A percentile compares a stretch with the other conserved stretches of the same genome.
phyloP scores from a whole-genome alignment of 1,140 invertebrate genomes.

The Bombus waltoni region DNA sequence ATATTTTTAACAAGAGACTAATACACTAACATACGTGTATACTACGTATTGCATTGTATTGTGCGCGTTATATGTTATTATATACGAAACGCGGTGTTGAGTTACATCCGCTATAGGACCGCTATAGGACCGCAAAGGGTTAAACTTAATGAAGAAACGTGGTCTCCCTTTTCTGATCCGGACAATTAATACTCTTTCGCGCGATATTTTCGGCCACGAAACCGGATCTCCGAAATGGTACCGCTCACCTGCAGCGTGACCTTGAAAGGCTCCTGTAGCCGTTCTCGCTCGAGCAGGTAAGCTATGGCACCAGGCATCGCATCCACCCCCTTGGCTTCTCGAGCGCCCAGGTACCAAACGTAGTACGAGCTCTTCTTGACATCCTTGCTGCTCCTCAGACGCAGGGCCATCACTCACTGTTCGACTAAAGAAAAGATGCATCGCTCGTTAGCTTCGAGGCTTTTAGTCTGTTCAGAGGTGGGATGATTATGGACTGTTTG shows the following conservation, averaged over 20 bases:
- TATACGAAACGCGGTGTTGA: no score
- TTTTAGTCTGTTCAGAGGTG: background rate
- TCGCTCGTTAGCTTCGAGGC: background rate
- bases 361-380: constrained; percentile 98
- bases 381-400: constrained; percentile 89
- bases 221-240: constrained; percentile 68
- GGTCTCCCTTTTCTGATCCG: background rate
- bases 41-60: no score
- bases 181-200: constrained; percentile 40
- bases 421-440: constrained; percentile 30
- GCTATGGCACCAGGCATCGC: constrained; percentile 92
- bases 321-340: constrained; percentile 92
- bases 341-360: constrained; percentile 98
- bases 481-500: background rate
- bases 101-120: no score
- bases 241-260: constrained; percentile 87
- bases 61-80: no score
- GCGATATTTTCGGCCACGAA: constrained; percentile 61
- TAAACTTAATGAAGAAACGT: background rate
- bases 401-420: constrained; percentile 81
- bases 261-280: constrained; percentile 95
- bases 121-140: no score
- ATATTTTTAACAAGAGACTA: no score
- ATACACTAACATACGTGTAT: no score
- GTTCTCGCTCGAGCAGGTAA: constrained; percentile 92